phyloP scores from a whole-genome alignment of 2,113 vertebrate species.

The Cheilinus undulatus region DNA sequence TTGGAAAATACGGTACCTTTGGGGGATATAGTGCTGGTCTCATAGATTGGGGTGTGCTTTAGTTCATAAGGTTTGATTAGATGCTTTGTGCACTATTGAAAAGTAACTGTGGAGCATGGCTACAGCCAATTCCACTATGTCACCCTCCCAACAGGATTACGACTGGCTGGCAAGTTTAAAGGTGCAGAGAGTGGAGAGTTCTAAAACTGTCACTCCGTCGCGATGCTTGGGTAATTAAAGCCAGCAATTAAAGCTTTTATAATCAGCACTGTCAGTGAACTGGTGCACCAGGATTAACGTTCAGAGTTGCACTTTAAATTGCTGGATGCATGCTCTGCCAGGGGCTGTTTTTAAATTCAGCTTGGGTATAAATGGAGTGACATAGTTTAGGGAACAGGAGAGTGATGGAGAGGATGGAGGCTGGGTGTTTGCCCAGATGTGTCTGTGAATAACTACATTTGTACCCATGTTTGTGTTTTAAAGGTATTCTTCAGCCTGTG shows the following conservation, averaged over 20 bases:
- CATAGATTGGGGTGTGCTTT: slow-evolving; percentile 41
- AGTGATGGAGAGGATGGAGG: slow-evolving; percentile 35
- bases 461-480: slow-evolving; percentile 12
- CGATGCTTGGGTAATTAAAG: slow-evolving; percentile 73
- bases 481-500: slow-evolving; percentile 26
- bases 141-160: slow-evolving; percentile 68
- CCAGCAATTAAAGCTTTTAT: slow-evolving; percentile 78
- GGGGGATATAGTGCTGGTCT: slow-evolving; percentile 21
- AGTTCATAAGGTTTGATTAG: slow-evolving; percentile 62
- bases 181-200: slow-evolving; percentile 68
- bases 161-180: slow-evolving; percentile 66
- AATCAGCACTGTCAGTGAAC: slow-evolving; percentile 76
- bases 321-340: slow-evolving; percentile 54
- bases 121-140: slow-evolving; percentile 62
- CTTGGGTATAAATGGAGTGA: slow-evolving; percentile 55
- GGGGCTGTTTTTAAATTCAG: slow-evolving; percentile 58
- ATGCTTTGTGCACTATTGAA: slow-evolving; percentile 64
- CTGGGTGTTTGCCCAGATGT: slow-evolving; percentile 38
- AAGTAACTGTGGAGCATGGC: slow-evolving; percentile 47
- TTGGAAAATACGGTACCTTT: slow-evolving; percentile 9
- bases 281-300: slow-evolving; percentile 70
- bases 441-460: slow-evolving; percentile 34
- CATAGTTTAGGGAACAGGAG: slow-evolving; percentile 17
- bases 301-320: slow-evolving; percentile 66
- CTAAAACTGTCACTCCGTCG: slow-evolving; percentile 68